Evolutionary conservation across 2,888 invertebrate genomes (phyloP), one percentile per base, ranked within the genome.

Genomic region (Drosophila pegasa): DNA sequence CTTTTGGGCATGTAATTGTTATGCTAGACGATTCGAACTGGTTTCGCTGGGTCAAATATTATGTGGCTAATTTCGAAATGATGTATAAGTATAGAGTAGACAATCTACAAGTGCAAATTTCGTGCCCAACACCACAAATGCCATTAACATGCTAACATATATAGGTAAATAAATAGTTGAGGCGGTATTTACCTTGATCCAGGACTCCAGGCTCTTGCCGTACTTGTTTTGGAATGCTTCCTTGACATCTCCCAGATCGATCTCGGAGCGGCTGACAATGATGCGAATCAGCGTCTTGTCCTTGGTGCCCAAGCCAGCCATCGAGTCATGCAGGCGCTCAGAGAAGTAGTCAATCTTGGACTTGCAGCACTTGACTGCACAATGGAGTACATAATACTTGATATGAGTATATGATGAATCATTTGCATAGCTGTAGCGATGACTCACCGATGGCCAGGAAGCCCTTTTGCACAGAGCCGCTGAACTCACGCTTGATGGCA

Each of bases 271-370:
- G 81, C 97, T 97, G 59, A 98, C 98, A 76, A 98, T 93, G 87
- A 98, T 97, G 91, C 98, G 96, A 90, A 98, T 98, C 82, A 98
- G 93, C 67, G 97, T 97, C 91, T 96, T 96, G 92, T 98, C 98
- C 90, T 96, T 97, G 73, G 98, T 98, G 31, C 94, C 92, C 87
- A 97, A 88, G 47, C 98, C 98, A 92, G 96, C 96, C 98, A 98
- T 98, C 77, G 97, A 95, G 73, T 96, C 95, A 92, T 98, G 95
- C 41, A 98, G 94, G 81, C 97, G 95, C 92, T 97, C 97, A 38
- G 98, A 98, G 92, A 98, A 98, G 93, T 96, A 98, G 50, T 96
- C 96, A 51, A 97, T 96, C 92, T 97, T 96, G 91, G 97, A 97
- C 93, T 96, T 97, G 31, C 97, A 97, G 92, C 97, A 97, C 93